These are phyloP conservation scores for Lutjanus campechanus DNA, from an alignment of 2,797 vertebrate genomes.

Conservation along the genomic window DNA sequence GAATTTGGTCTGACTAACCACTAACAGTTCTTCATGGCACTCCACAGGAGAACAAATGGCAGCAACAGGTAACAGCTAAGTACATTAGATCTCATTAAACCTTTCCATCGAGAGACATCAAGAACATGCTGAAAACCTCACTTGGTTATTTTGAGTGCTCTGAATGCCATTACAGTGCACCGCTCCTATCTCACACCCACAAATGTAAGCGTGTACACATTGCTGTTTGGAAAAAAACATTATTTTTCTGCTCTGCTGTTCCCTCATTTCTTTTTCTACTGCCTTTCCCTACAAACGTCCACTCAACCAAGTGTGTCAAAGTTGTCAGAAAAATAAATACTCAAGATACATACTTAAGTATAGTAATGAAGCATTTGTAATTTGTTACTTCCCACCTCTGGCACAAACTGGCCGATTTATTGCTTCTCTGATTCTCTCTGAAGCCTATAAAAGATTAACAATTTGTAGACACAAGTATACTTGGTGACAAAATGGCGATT, in stretches of 20 bases:
- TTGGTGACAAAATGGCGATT: background rate
- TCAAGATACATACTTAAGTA: no score
- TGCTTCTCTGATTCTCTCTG: background rate
- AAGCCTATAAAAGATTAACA: background rate
- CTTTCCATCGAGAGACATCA: constrained; percentile 25
- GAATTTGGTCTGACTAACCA: background rate
- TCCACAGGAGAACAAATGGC: constrained; percentile 10
- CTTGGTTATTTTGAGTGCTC: constrained; percentile 48
- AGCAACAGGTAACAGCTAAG: constrained; percentile 51
- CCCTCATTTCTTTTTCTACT: background rate
- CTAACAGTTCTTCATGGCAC: constrained; percentile 5
- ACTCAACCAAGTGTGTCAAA: background rate
- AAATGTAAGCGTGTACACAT: background rate
- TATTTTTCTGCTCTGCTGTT: constrained; percentile 6
- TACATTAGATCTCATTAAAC: constrained; percentile 52
- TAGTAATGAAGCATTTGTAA: no score
- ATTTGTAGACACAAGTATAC: background rate
- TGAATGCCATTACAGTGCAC: constrained; percentile 21
- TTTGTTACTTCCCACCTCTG: no score
- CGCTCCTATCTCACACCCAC: background rate
- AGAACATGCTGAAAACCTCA: constrained; percentile 40
- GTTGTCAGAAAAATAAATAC: no score
- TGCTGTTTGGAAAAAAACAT: background rate
- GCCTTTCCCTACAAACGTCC: background rate
- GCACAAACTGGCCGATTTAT: background rate